Evolutionary conservation across 2,888 invertebrate genomes (phyloP).

Genomic region (Heliconius aoede): DNA sequence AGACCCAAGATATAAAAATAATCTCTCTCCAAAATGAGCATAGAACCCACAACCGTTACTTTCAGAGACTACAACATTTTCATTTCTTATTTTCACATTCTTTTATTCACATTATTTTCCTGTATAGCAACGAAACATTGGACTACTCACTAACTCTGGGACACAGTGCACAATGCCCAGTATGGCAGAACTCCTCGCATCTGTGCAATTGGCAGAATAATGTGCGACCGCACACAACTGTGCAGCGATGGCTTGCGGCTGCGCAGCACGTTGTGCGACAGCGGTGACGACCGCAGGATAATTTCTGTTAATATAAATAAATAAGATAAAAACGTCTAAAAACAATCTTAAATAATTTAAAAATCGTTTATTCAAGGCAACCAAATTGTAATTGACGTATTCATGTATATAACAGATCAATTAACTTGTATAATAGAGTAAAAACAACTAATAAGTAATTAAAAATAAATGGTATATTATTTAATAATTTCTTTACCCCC

Average conservation of each 20-base stretch:
- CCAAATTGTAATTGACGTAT: too few relatives aligned
- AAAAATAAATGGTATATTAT: too few relatives aligned
- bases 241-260: slow-evolving; percentile 92
- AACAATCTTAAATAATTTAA: too few relatives aligned
- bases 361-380: too few relatives aligned
- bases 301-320: slow-evolving; percentile 79
- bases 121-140: background rate
- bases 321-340: too few relatives aligned
- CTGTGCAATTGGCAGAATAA: slow-evolving; percentile 94
- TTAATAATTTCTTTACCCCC: too few relatives aligned
- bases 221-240: slow-evolving; percentile 90
- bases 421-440: too few relatives aligned
- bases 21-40: background rate
- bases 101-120: too few relatives aligned
- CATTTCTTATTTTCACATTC: background rate
- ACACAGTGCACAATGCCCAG: slow-evolving; percentile 92
- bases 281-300: slow-evolving; percentile 94
- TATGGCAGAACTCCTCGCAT: slow-evolving; percentile 95
- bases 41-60: background rate
- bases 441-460: too few relatives aligned
- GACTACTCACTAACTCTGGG: slow-evolving; percentile 86
- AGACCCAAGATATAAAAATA: background rate
- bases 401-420: too few relatives aligned
- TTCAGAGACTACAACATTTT: background rate
- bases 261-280: slow-evolving; percentile 96